Evolutionary conservation across 2,797 vertebrate species (phyloP).

Genomic region (Falco naumanni): DNA sequence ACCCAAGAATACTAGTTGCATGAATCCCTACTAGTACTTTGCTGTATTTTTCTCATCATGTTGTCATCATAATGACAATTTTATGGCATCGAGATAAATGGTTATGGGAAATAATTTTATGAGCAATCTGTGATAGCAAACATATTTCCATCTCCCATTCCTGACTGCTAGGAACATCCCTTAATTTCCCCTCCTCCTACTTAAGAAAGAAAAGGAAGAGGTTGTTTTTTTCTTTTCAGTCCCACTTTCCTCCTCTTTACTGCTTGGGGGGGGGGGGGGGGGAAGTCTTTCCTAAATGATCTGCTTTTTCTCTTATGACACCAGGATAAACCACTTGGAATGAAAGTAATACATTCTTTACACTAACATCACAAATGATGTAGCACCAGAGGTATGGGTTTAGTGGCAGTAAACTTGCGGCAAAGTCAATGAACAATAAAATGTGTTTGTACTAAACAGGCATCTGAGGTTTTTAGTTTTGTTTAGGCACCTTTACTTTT

Average conservation of each 20-base stretch:
- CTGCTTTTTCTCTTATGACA: neutral
- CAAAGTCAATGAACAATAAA: neutral
- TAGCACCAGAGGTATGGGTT: neutral
- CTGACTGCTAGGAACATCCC: neutral
- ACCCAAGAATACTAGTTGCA: neutral
- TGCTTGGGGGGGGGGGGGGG: neutral
- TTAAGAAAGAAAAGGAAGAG: neutral
- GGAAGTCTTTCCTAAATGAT: neutral
- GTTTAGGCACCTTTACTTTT: neutral
- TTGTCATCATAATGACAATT: neutral
- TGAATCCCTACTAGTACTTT: neutral
- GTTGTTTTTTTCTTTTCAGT: neutral
- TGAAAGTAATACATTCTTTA: neutral
- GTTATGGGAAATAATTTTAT: neutral
- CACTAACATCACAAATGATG: neutral
- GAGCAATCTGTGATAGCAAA: neutral
- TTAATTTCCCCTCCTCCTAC: neutral
- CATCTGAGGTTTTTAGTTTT: neutral
- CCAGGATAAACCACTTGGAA: neutral
- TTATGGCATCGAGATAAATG: neutral
- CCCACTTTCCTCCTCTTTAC: neutral
- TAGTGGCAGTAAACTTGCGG: neutral
- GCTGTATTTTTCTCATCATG: neutral
- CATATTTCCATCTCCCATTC: neutral
- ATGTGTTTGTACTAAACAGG: neutral